Conservation (phyloP, 2,888 invertebrate species). For the Achlya flavicornis region DNA sequence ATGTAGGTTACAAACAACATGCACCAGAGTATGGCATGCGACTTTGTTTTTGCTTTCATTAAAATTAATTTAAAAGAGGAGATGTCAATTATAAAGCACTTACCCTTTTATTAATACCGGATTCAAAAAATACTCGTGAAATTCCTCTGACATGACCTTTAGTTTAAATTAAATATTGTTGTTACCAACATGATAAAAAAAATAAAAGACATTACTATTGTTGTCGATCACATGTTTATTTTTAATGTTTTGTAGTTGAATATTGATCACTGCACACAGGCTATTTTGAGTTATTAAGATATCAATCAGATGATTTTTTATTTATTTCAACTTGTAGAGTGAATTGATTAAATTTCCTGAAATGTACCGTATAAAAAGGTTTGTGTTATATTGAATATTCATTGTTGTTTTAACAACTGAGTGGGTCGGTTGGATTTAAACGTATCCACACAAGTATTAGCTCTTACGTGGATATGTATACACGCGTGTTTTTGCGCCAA, state of each 20-base stretch:
- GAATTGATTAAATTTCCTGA: neutral
- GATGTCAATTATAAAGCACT: neutral
- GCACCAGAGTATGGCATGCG: slow-evolving; percentile 24
- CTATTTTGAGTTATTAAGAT: slow-evolving; percentile 4
- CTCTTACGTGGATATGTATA: too few species aligned
- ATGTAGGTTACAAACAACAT: too few species aligned
- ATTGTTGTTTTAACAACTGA: neutral
- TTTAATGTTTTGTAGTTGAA: neutral
- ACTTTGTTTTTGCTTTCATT: slow-evolving; percentile 8
- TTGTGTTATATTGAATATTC: neutral
- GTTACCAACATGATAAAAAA: neutral
- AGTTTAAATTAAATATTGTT: neutral
- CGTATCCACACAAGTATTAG: too few species aligned
- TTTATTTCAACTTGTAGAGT: neutral
- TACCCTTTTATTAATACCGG: slow-evolving; percentile 2
- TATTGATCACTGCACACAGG: neutral
- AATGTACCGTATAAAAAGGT: neutral
- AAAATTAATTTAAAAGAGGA: slow-evolving; percentile 9
- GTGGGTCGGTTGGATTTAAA: neutral
- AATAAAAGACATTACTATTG: neutral
- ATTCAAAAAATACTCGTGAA: neutral
- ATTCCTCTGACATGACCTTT: neutral
- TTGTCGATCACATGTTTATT: neutral
- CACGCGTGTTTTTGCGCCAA: too few species aligned
- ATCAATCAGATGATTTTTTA: neutral